Conservation (phyloP, 2,113 vertebrate species). For the Lethenteron reissneri region DNA sequence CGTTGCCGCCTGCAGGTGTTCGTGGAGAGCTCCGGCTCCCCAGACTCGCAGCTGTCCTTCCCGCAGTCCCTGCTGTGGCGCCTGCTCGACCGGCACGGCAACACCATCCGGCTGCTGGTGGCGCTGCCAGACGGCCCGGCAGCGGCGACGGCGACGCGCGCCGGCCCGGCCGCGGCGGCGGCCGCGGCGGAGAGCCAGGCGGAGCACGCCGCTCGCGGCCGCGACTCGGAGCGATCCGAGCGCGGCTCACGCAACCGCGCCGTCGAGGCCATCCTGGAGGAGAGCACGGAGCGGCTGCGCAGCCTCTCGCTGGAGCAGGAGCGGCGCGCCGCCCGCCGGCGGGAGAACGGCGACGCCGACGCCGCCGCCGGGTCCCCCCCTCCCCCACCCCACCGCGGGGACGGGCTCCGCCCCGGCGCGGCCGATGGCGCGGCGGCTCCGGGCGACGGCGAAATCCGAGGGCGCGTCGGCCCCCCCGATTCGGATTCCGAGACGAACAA, state of each 20-base stretch:
- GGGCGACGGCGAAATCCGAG: not conserved
- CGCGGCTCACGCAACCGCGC: slow-evolving; percentile 19
- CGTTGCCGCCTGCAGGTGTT: slow-evolving; percentile 38
- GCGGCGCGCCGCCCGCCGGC: slow-evolving; percentile 21
- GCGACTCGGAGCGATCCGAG: too few relatives aligned
- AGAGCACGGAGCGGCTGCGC: slow-evolving; percentile 91
- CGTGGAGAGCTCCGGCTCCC: slow-evolving; percentile 67
- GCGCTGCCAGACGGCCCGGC: slow-evolving; percentile 37
- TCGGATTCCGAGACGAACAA: not conserved
- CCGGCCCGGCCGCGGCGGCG: too few relatives aligned
- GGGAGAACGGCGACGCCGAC: not conserved
- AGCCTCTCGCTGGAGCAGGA: slow-evolving; percentile 53
- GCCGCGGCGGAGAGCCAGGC: too few relatives aligned
- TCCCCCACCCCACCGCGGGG: too few relatives aligned
- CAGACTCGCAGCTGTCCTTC: slow-evolving; percentile 51
- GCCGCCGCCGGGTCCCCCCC: not conserved
- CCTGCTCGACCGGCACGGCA: slow-evolving; percentile 78
- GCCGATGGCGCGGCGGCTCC: too few relatives aligned
- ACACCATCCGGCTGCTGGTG: slow-evolving; percentile 74
- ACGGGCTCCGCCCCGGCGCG: too few relatives aligned
- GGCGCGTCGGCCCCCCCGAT: not conserved
- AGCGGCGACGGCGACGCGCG: too few relatives aligned
- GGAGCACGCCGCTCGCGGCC: too few relatives aligned
- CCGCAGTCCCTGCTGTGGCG: slow-evolving; percentile 81
- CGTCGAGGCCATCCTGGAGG: slow-evolving; percentile 78